Percentiles rank a stretch among this genome's conserved stretches.
Evolutionary conservation across 2,888 invertebrate genomes (phyloP).

Genomic region (Diploptera punctata): DNA sequence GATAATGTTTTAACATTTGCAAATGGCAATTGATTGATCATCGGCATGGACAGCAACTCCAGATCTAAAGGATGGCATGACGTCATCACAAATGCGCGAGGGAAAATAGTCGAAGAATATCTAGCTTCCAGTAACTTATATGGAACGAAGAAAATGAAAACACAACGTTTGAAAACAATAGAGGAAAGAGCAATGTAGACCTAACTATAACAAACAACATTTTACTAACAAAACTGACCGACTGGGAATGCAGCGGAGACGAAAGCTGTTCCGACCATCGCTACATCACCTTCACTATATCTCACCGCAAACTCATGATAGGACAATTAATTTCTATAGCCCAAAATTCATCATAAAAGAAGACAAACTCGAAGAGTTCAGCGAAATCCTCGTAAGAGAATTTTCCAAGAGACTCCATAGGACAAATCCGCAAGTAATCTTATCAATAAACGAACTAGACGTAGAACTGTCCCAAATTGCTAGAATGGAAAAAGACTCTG

Average conservation of each 20-base stretch:
- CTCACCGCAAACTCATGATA: background rate
- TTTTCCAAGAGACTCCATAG: no score
- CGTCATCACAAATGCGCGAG: background rate
- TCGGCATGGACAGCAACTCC: no score
- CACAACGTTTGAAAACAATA: background rate
- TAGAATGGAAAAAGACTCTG: background rate
- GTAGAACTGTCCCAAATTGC: background rate
- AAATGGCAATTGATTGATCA: no score
- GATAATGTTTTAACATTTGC: no score
- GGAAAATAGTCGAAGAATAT: background rate
- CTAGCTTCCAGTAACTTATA: no score
- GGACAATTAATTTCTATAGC: no score
- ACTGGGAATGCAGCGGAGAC: no score
- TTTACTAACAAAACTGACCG: no score
- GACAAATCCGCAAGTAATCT: background rate
- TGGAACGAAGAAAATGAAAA: background rate
- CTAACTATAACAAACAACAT: no score
- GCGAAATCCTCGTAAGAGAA: no score
- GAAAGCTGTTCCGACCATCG: no score
- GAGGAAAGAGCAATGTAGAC: background rate
- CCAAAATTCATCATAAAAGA: background rate
- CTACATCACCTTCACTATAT: background rate
- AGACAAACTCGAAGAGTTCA: no score
- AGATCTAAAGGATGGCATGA: background rate
- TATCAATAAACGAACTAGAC: background rate